Percentiles rank a stretch among this genome's conserved stretches.
These are phyloP conservation scores for Zelleria hepariella DNA, from an alignment of 2,888 invertebrate species.

Conservation along the genomic window DNA sequence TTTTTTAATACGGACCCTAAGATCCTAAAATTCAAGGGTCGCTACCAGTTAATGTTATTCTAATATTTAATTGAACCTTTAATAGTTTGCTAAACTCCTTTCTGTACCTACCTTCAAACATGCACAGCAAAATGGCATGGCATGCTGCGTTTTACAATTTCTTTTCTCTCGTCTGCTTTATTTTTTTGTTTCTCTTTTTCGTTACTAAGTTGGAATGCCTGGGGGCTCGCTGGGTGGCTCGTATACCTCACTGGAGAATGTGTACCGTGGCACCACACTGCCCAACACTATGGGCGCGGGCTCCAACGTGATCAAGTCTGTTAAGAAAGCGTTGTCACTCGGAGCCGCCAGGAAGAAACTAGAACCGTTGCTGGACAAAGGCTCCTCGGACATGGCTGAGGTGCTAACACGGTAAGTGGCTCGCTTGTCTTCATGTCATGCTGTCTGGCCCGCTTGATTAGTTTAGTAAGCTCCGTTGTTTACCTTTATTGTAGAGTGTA, in stretches of 20 bases:
- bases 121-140: not conserved
- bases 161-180: conserved; percentile 21
- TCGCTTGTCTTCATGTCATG: too few relatives aligned
- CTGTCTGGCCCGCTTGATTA: too few relatives aligned
- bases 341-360: conserved; percentile 46
- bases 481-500: too few relatives aligned
- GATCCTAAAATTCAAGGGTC: too few relatives aligned
- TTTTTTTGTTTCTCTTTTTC: conserved; percentile 29
- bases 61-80: not conserved
- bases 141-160: conserved; percentile 8
- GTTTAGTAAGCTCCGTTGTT: too few relatives aligned
- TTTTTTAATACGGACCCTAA: too few relatives aligned
- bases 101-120: not conserved
- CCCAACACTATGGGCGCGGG: conserved; percentile 58
- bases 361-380: conserved; percentile 26
- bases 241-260: conserved; percentile 75
- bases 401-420: conserved; percentile 30
- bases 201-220: conserved; percentile 70
- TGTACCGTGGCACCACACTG: conserved; percentile 75
- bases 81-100: not conserved
- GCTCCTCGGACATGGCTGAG: conserved; percentile 20
- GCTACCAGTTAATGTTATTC: too few relatives aligned
- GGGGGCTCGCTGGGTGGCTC: conserved; percentile 74
- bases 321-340: conserved; percentile 74
- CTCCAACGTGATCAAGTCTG: conserved; percentile 68